Evolutionary conservation across 2,113 vertebrate species (phyloP).

Genomic region (Brienomyrus brachyistius): DNA sequence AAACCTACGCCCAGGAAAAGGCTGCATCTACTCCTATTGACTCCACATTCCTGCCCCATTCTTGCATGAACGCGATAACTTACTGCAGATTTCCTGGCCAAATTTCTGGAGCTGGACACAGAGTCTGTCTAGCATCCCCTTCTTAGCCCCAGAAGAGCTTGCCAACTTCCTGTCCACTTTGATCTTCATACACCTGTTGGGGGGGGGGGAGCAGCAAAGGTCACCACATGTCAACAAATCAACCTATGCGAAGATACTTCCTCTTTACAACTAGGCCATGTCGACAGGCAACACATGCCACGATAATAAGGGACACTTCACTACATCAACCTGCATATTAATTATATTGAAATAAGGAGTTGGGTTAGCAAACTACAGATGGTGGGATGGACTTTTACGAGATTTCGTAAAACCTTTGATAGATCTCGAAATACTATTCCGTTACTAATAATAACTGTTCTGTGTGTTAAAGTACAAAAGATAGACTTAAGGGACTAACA

Average conservation of each 20-base stretch:
- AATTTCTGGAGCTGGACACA: slow-evolving; percentile 67
- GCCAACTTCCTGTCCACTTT: slow-evolving; percentile 76
- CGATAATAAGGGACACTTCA: neutral
- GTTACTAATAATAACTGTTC: neutral
- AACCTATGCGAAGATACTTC: neutral
- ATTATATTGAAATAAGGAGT: neutral
- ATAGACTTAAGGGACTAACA: neutral
- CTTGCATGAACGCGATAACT: slow-evolving; percentile 30
- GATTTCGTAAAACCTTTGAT: neutral
- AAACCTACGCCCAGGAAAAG: neutral
- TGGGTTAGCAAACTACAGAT: neutral
- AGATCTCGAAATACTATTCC: neutral
- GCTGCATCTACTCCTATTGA: neutral
- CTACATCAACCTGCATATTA: neutral
- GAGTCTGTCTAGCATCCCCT: slow-evolving; percentile 70
- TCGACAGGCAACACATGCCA: neutral
- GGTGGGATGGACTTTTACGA: neutral
- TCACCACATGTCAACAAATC: neutral
- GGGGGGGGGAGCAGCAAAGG: neutral
- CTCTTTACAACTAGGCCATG: neutral
- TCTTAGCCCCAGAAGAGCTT: slow-evolving; percentile 67
- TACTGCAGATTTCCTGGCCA: slow-evolving; percentile 61
- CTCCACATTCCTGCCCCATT: neutral
- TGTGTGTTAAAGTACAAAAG: neutral
- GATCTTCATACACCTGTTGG: slow-evolving; percentile 68